Evolutionary conservation across 2,888 invertebrate species (phyloP).

Genomic region (Drosophila ochracea): DNA sequence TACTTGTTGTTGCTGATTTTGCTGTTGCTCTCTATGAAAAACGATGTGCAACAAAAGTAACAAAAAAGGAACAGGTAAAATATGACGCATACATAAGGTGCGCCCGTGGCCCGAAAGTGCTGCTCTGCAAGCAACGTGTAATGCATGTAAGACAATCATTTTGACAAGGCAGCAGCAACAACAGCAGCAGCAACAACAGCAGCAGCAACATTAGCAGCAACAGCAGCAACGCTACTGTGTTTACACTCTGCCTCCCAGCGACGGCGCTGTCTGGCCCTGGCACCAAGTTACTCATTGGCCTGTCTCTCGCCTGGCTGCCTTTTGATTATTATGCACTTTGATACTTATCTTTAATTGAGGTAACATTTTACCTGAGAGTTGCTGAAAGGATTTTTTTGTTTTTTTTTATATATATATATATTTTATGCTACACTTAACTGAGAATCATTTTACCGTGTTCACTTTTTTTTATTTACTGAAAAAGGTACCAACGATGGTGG

Average conservation of each 20-base stretch:
- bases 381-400: constrained; percentile 37
- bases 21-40: constrained; percentile 65
- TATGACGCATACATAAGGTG: constrained; percentile 79
- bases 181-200: constrained; percentile 9
- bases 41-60: constrained; percentile 76
- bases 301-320: constrained; percentile 72
- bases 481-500: neutral
- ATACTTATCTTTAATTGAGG: constrained; percentile 81
- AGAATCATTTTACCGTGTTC: constrained; percentile 25
- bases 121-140: constrained; percentile 55
- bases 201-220: constrained; percentile 2
- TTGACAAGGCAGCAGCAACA: constrained; percentile 58
- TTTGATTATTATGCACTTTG: constrained; percentile 80
- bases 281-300: constrained; percentile 60
- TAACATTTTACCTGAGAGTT: constrained; percentile 60
- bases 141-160: constrained; percentile 79
- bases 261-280: constrained; percentile 34
- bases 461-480: constrained; percentile 4
- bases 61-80: constrained; percentile 57
- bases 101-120: constrained; percentile 41
- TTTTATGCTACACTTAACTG: constrained; percentile 49
- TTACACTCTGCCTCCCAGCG: constrained; percentile 43
- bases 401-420: neutral
- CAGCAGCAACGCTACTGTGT: constrained; percentile 25
- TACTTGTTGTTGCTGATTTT: constrained; percentile 28